Evolutionary conservation across 2,113 vertebrate genomes (phyloP), one percentile per base, ranked within the genome.

Genomic region (Grammomys surdaster): DNA sequence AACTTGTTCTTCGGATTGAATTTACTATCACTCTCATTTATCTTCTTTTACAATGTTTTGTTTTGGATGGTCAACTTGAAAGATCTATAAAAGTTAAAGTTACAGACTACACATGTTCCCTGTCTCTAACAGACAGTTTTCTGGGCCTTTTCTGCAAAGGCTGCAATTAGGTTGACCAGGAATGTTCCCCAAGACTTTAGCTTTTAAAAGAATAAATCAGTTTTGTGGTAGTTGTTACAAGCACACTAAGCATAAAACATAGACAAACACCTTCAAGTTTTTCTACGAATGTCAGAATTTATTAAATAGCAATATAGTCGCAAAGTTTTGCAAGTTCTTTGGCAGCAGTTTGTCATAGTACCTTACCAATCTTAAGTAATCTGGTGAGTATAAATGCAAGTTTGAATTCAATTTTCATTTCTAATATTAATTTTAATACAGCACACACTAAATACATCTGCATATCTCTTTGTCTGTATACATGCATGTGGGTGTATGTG

Each of bases 11-110:
- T 88, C 77, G 26, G 22, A 82, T 91, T 65, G 11, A 76, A 87
- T 76, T 89, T 94, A 24, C 10, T 24, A 43, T 85, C 51, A 90
- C 70, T 72, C 70, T 33, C 65, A 36, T 88, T 95, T n/a, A 33
- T 94, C 97, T 91, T 92, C 77, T 72, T 91, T 90, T 84, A 75
- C 48, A 28, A 54, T 88, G 24, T 60, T n/a, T 40, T 58, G 7
- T 87, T 91, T 91, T 85, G 60, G 56, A 82, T 77, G 28, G 78
- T 87, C 40, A 88, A 85, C 7, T 54, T 84, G 22, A 70, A 91
- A 17, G 20, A 80, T 94, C 22, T 93, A 48, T n/a, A 82, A 60
- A 95, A 82, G 43, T 60, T 48, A 67, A 82, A 19, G 26, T 60
- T 75, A 82, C 31, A 10, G 1, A 40, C 8, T 11, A 16, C 60